Evolutionary conservation across 2,113 vertebrate genomes (phyloP), one percentile per base, ranked within the genome.

Genomic region (Antennarius striatus): DNA sequence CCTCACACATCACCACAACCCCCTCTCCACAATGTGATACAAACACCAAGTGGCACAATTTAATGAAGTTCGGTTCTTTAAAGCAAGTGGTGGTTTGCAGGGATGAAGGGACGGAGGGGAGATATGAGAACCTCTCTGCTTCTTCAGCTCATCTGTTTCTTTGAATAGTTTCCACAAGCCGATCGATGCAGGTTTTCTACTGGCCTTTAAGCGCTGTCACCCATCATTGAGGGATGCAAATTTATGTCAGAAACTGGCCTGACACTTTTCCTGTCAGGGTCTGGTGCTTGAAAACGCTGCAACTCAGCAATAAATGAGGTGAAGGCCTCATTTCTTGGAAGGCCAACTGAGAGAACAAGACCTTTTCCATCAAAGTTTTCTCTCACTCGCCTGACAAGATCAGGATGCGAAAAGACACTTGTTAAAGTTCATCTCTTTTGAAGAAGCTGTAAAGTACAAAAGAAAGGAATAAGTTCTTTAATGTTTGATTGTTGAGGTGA

Each of bases 11-110:
- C 62, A 42, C 51, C 17, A 7, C 4, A 50, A 6, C 55, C 8
- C 60, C 3, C 10, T 1, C 11, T 2, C 45, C 36, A 63, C 89
- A 51, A 56, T 64, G 83, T 89, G 89, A 91, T 71, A 87, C 94
- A 95, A 95, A 91, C 89, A 61, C 85, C 2, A 83, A 93, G 92
- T 95, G 95, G 93, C 95, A 94, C 88, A 91, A 93, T 94, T 91
- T 96, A 96, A 98, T 98, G 97, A 97, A 98, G 96, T 96, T 94
- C 93, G 95, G 95, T 95, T 94, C 95, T 90, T 95, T 95, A 95
- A 95, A 91, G 91, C 89, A 78, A 75, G 81, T 72, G 84, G 74
- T 39, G 68, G 66, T 68, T 62, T 63, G 74, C 58, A 40, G 54
- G 50, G 56, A 32, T 16, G 56, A 63, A 59, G 70, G 59, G 64